Evolutionary conservation across 1,140 invertebrate genomes (phyloP), one percentile per base, ranked within the genome.

Genomic region (Linepithema humile): DNA sequence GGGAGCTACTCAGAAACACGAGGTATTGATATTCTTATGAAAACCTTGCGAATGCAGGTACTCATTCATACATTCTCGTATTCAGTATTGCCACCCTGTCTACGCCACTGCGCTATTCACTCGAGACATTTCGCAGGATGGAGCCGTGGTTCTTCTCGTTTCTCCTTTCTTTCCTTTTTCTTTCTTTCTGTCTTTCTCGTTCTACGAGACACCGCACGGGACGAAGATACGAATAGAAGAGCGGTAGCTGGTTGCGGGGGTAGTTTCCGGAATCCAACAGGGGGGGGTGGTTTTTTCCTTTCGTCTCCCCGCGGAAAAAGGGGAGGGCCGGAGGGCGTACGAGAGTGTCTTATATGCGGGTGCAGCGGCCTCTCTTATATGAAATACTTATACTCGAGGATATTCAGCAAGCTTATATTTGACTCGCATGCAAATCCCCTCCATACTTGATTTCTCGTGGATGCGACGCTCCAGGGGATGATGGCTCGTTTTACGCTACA

Each of bases 391-490:
- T 91, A 91, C 91, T 86, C 60, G 73, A 88, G 91, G 89, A 92
- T 93, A 93, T 93, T 91, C 88, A 87, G 84, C 87, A 86, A 90
- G 91, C 91, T 92, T 90, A 92, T 92, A 93, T 92, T 93, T 91
- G 89, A 91, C 92, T 93, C 90, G 89, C 91, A 93, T 93, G 93
- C 91, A 93, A 93, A 93, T 93, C 92, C 93, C 89, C 90, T 89
- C 89, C 90, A 90, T 92, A 93, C 91, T 93, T 93, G 93, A 93
- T 93, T 93, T 93, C 93, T 90, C 91, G 82, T 91, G 90, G 89
- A 87, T 92, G 91, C 88, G 88, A 88, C 78, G 82, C 88, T 88
- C 82, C 74, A 64, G 59, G 82, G 75, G 62, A 89, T 84, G 85
- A 86, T 87, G 82, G 86, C 88, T 86, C 87, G 84, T 86, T 86